phyloP scores from a whole-genome alignment of 2,797 vertebrate species.

The Synanceia verrucosa region DNA sequence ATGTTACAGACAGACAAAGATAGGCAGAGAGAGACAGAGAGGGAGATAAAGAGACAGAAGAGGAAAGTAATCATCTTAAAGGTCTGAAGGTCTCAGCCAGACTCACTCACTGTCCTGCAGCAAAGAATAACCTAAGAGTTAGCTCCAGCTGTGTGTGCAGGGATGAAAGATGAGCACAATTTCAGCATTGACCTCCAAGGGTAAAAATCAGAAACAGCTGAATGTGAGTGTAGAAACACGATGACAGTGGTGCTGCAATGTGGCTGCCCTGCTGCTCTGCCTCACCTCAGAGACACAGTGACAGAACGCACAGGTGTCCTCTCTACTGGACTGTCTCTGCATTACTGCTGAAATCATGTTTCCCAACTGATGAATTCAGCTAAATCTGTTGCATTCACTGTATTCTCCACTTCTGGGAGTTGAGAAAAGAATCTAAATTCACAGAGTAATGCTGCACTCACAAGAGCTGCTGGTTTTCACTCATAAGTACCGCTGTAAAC shows the following conservation, averaged over 20 bases:
- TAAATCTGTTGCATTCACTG: background rate
- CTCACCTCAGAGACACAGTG: conserved; percentile 7
- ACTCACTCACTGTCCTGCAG: conserved; percentile 61
- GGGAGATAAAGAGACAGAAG: conserved; percentile 58
- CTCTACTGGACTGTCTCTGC: background rate
- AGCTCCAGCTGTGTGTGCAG: conserved; percentile 48
- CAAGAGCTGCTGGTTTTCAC: background rate
- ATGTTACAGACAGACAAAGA: conserved; percentile 3
- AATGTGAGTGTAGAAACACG: conserved; percentile 37
- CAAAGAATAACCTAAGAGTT: conserved; percentile 54
- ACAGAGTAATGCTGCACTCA: background rate
- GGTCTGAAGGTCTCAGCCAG: conserved; percentile 69
- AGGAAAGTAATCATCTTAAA: conserved; percentile 70
- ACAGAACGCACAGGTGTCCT: background rate
- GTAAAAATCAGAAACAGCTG: conserved; percentile 41
- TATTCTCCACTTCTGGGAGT: background rate
- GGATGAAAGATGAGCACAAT: conserved; percentile 67
- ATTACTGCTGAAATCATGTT: background rate
- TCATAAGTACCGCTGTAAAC: background rate
- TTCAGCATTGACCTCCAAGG: conserved; percentile 46
- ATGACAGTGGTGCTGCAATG: conserved; percentile 20
- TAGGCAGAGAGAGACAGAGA: conserved; percentile 47
- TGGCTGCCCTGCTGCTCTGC: conserved; percentile 15
- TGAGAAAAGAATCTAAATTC: background rate
- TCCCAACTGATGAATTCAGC: background rate